Evolutionary conservation across 2,797 vertebrate genomes (phyloP).

Genomic region (Anableps anableps): DNA sequence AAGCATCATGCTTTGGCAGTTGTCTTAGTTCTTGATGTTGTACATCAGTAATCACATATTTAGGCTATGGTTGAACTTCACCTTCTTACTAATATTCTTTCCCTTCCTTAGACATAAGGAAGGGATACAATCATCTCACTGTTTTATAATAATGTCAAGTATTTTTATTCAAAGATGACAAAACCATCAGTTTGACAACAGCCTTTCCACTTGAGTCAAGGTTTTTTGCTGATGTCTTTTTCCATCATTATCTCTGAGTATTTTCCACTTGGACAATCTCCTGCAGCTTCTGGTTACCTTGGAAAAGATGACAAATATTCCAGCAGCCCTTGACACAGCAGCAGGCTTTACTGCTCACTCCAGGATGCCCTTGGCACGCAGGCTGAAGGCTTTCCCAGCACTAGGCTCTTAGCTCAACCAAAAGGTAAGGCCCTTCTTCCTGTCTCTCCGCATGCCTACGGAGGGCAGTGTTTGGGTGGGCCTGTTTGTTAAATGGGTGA

Average conservation of each 20-base stretch:
- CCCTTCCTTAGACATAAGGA: accelerated
- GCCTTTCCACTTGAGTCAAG: constrained; percentile 67
- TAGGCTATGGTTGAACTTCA: not conserved
- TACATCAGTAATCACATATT: not conserved
- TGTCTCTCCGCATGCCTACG: constrained; percentile 33
- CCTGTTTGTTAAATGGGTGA: constrained; percentile 16
- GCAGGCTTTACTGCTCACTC: constrained; percentile 70
- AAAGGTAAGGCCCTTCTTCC: constrained; percentile 33
- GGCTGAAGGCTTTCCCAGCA: constrained; percentile 72
- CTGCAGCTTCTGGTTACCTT: constrained; percentile 72
- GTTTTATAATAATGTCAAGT: not conserved
- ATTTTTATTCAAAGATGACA: constrained; percentile 46
- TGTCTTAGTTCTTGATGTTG: no score
- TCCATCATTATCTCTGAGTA: constrained; percentile 74
- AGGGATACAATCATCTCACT: not conserved
- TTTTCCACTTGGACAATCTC: constrained; percentile 79
- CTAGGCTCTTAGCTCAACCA: constrained; percentile 40
- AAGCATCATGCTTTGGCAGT: no score
- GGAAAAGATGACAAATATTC: constrained; percentile 81
- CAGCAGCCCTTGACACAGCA: constrained; percentile 67
- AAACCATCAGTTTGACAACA: constrained; percentile 43
- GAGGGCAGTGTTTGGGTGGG: constrained; percentile 51
- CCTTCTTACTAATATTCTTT: not conserved
- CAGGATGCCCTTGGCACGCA: constrained; percentile 66
- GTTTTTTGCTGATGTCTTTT: constrained; percentile 68